Evolutionary conservation across 1,140 invertebrate species (phyloP).

Genomic region (Nasonia giraulti): DNA sequence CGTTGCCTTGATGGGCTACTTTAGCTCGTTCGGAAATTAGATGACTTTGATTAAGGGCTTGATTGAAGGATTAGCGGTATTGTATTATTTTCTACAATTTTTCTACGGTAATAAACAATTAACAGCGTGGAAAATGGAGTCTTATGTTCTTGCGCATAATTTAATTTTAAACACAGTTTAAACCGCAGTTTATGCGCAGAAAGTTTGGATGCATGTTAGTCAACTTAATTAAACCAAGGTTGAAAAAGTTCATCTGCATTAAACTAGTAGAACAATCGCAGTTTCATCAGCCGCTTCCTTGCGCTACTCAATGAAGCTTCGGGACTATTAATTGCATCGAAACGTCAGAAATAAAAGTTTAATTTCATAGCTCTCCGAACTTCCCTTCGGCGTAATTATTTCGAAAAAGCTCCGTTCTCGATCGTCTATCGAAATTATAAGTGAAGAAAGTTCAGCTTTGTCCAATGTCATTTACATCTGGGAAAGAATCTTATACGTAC

Average conservation of each 20-base stretch:
- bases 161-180: not conserved
- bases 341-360: not conserved
- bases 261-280: not conserved
- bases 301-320: not conserved
- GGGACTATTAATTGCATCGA: not conserved
- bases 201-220: not conserved
- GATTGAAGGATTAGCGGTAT: not conserved
- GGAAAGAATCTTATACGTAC: not conserved
- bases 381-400: not conserved
- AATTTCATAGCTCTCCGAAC: not conserved
- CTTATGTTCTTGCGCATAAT: not conserved
- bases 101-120: not conserved
- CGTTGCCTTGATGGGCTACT: not conserved
- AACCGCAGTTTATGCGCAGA: not conserved
- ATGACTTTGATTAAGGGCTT: not conserved
- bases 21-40: not conserved
- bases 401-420: not conserved
- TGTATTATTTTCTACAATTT: not conserved
- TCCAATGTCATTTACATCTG: too few species aligned
- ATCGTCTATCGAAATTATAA: too few species aligned
- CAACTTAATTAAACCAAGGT: not conserved
- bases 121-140: not conserved
- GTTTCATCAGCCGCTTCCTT: not conserved
- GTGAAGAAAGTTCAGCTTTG: too few species aligned
- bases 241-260: not conserved